Base-by-base conservation (phyloP, 2,797 vertebrate genomes). In the Crypturellus tataupa region DNA sequence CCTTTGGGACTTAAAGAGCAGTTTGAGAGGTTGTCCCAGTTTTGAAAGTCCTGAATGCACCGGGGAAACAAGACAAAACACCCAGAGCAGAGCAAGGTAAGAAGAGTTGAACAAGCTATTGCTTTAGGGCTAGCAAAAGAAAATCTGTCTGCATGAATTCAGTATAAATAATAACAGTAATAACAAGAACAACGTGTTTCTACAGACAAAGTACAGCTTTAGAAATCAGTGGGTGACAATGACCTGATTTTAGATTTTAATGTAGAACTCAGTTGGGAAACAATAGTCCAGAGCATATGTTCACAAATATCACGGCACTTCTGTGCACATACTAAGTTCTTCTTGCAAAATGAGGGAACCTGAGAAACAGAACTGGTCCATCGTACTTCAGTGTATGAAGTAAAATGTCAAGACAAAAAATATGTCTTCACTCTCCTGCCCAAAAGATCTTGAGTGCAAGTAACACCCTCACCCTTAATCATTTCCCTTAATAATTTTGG, bases 381-480 rank as follows among this genome's bases (percentile, higher is more conserved):
- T 83, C 85, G 23, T 15, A 85, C 27, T 39, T n/a, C 58, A 62
- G 27, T 51, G 14, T 46, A 39, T 37, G 16, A 83, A 69, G 5
- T 37, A 62, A 78, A 94, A 83, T 63, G 35, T 59, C 89, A 62
- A 62, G 84, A 73, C n/a, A 85, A 92, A 92, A 85, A 85, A 56
- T 89, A 70, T 7, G 2, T 10, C 55, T 92, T 83, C 76, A 11
- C 17, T 72, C 87, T 87, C 31, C 51, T 84, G 29, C 11, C 81
- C 23, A 60, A 92, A 87, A n/a, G 35, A 80, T 87, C 87, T 78
- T 58, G 77, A 65, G 60, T 59, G 9, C 55, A 44, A 44, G 10
- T 44, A 40, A 83, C 23, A 39, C 37, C 9, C 10, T 37, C 17
- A 78, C 11, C 27, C 20, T 51, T 29, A 53, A 13, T 72, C 37